Evolutionary conservation across 2,797 vertebrate species (phyloP).

Genomic region (Hydrolagus colliei): DNA sequence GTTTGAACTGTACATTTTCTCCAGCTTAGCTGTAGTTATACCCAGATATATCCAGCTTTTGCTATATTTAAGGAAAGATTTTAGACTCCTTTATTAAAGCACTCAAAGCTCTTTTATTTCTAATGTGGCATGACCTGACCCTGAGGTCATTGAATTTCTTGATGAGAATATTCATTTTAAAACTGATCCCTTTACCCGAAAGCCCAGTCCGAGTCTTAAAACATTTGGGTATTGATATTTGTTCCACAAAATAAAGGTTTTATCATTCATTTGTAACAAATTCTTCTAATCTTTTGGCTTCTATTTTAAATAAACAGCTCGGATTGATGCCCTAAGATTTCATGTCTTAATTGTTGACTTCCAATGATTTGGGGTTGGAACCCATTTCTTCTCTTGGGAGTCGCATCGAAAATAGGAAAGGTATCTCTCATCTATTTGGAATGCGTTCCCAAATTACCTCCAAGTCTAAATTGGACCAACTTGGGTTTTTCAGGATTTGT

Average conservation of each 20-base stretch:
- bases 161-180: too few species aligned
- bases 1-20: constrained; percentile 10
- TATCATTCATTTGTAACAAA: constrained; percentile 11
- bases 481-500: neutral
- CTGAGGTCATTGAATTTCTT: too few species aligned
- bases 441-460: neutral
- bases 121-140: neutral
- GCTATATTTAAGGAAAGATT: neutral
- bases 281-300: neutral
- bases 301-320: neutral
- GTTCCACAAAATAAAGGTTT: neutral
- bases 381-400: too few species aligned
- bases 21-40: neutral
- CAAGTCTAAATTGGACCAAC: neutral
- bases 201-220: too few species aligned
- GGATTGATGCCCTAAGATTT: neutral
- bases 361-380: neutral
- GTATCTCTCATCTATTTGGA: neutral
- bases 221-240: neutral
- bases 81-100: neutral
- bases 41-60: neutral
- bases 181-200: too few species aligned
- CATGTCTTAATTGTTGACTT: neutral
- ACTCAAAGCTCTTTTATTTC: neutral
- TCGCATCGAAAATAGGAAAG: neutral